Evolutionary conservation across 2,888 invertebrate genomes (phyloP).

Genomic region (Agrochola circellaris): DNA sequence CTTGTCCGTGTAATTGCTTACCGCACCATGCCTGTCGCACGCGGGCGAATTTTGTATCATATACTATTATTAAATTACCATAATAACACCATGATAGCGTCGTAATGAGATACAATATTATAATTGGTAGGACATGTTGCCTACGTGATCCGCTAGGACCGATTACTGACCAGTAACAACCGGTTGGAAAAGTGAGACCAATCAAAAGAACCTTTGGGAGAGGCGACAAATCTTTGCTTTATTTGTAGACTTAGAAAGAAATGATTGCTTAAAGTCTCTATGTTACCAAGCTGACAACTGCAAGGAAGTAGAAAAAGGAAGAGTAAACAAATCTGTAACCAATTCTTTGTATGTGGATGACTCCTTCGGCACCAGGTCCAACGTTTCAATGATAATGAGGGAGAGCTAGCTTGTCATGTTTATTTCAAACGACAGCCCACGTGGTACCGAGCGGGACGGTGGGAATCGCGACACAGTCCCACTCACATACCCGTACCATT

Average conservation of each 20-base stretch:
- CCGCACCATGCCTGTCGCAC: constrained; percentile 43
- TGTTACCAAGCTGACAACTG: too few species aligned
- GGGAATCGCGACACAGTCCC: constrained; percentile 65
- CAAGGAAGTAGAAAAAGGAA: background rate
- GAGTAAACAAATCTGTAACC: constrained; percentile 2
- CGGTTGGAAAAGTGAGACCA: background rate
- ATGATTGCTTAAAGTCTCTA: background rate
- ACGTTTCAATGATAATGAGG: constrained; percentile 75
- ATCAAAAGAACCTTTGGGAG: background rate
- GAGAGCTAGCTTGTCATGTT: constrained; percentile 74
- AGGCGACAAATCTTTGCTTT: background rate
- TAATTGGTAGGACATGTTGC: constrained; percentile 47
- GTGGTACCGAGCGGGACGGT: constrained; percentile 61
- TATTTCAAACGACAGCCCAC: constrained; percentile 73
- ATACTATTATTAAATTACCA: constrained; percentile 56
- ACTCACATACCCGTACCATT: constrained; percentile 51
- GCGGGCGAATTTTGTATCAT: constrained; percentile 55
- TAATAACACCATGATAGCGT: constrained; percentile 44
- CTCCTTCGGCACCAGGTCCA: constrained; percentile 61
- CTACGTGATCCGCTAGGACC: constrained; percentile 24
- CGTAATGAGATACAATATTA: constrained; percentile 56
- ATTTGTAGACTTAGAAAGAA: background rate
- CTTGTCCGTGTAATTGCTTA: constrained; percentile 59
- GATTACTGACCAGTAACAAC: constrained; percentile 16
- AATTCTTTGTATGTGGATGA: constrained; percentile 47